Evolutionary conservation across 2,888 invertebrate species (phyloP).

Genomic region (Drosophila melanosoma): DNA sequence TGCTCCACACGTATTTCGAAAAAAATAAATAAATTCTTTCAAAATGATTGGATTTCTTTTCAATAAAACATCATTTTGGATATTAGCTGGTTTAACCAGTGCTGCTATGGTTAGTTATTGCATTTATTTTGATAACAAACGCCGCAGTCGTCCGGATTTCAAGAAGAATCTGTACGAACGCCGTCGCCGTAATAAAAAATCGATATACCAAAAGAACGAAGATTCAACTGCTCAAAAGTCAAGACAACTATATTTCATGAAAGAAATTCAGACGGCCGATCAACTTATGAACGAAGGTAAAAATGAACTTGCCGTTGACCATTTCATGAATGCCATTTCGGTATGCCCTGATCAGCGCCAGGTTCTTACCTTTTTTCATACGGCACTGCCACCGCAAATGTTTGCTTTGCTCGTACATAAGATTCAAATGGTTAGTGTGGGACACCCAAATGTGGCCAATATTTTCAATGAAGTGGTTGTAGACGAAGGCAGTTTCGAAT

Average conservation of each 20-base stretch:
- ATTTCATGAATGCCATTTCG: constrained; percentile 97
- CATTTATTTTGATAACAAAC: constrained; percentile 97
- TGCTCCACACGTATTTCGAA: constrained; percentile 35
- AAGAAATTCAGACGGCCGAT: constrained; percentile 96
- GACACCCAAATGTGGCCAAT: not conserved
- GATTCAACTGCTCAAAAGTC: constrained; percentile 31
- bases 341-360: constrained; percentile 93
- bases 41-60: constrained; percentile 48
- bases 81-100: constrained; percentile 94
- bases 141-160: constrained; percentile 96
- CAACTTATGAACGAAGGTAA: constrained; percentile 93
- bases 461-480: constrained; percentile 15
- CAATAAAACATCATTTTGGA: constrained; percentile 86
- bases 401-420: constrained; percentile 90
- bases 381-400: constrained; percentile 97
- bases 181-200: constrained; percentile 33
- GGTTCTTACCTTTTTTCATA: constrained; percentile 88
- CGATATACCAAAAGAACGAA: not conserved
- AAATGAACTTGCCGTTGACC: constrained; percentile 95
- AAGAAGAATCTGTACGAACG: constrained; percentile 97
- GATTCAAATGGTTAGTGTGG: not conserved
- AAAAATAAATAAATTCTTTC: constrained; percentile 30
- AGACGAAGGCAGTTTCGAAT: constrained; percentile 47
- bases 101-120: constrained; percentile 96
- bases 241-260: constrained; percentile 85